Conservation (phyloP, 2,113 vertebrate genomes). For the Pomatorhinus ruficollis region DNA sequence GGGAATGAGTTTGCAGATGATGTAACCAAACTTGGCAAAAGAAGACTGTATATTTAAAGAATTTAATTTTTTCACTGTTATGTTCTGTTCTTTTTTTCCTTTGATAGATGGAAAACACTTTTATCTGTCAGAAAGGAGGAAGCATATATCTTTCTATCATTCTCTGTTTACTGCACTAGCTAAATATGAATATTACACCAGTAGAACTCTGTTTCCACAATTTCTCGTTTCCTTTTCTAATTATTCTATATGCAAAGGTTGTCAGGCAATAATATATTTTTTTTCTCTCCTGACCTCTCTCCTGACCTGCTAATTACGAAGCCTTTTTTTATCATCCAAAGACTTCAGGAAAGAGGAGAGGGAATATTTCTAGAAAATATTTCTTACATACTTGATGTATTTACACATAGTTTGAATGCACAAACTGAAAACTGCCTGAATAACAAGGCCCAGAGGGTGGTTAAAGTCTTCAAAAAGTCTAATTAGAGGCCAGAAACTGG, state of each 20-base stretch:
- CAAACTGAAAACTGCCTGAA: not conserved
- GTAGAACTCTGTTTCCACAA: not conserved
- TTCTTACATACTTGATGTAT: not conserved
- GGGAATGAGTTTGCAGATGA: not conserved
- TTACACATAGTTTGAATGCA: fast-evolving
- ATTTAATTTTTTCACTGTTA: not conserved
- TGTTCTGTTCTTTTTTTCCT: not conserved
- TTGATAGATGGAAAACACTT: not conserved
- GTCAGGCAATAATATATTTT: not conserved
- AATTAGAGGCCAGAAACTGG: not conserved
- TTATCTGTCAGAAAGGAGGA: not conserved
- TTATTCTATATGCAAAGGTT: not conserved
- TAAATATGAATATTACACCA: not conserved
- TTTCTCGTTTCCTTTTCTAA: not conserved
- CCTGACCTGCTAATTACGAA: not conserved
- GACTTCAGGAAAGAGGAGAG: not conserved
- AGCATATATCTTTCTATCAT: not conserved
- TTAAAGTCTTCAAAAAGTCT: not conserved
- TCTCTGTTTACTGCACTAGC: not conserved
- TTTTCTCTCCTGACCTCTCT: too few species aligned
- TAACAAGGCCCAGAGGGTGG: not conserved
- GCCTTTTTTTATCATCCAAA: not conserved
- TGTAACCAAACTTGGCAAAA: not conserved
- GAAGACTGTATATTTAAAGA: not conserved
- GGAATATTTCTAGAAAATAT: not conserved